phyloP scores from a whole-genome alignment of 2,797 vertebrate species.

The Paedocypris micromegethes region DNA sequence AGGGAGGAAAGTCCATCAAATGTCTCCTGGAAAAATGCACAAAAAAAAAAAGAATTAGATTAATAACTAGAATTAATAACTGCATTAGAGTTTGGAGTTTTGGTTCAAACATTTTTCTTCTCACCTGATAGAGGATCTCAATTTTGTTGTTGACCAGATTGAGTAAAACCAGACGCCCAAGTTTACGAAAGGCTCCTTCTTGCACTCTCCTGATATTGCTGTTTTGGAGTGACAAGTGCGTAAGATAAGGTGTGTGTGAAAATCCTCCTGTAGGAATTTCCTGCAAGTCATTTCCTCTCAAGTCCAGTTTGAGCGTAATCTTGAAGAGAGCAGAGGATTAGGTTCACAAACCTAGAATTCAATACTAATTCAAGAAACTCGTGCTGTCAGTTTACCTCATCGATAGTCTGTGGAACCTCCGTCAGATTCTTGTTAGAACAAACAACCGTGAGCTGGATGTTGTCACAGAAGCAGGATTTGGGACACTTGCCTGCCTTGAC shows the following conservation, averaged over 20 bases:
- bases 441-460: constrained; percentile 72
- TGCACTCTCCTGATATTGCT: constrained; percentile 77
- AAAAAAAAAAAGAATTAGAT: neutral
- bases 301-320: constrained; percentile 84
- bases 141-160: constrained; percentile 85
- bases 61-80: too few species aligned
- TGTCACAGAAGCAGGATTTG: constrained; percentile 77
- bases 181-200: constrained; percentile 85
- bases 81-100: neutral
- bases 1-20: constrained; percentile 84
- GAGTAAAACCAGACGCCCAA: constrained; percentile 83
- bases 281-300: constrained; percentile 75
- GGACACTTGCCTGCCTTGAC: constrained; percentile 66
- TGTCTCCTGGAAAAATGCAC: constrained; percentile 69
- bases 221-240: constrained; percentile 78
- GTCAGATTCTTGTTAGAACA: constrained; percentile 81
- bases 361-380: neutral
- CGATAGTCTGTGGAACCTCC: constrained; percentile 68
- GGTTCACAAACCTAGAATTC: too few species aligned
- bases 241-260: constrained; percentile 77
- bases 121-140: constrained; percentile 76
- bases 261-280: constrained; percentile 73
- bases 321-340: constrained; percentile 45
- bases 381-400: constrained; percentile 69
- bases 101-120: neutral